Base-by-base conservation (phyloP, 2,797 vertebrate species). In the Cirrhinus mrigala region DNA sequence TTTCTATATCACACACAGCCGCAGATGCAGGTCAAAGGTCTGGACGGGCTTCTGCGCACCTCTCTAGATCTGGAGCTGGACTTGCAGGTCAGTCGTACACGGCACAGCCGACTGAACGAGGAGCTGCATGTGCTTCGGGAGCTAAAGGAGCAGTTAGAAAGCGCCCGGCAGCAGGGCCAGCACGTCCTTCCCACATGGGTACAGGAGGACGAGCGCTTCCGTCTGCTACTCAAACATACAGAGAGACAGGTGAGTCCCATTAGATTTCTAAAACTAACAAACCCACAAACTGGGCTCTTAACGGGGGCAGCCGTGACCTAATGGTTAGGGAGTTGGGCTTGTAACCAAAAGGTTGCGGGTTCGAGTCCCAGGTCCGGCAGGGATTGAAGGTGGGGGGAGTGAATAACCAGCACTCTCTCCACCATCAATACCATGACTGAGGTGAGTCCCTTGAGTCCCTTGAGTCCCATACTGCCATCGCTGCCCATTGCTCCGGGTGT, bases 31-130 rank as follows among this genome's bases (percentile, higher is more conserved):
- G 91, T 88, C 0, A 95, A 92, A 87, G 93, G 94, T 85, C 93
- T 95, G 87, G 95, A 95, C 1, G 92, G 97, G 11, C 93, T 97
- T 4, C 95, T 98, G 87, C 95, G 96, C 89, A 99, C 98, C 7
- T 97, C 97, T 0, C 92, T 99, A 87, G 98, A 99, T 92, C 94
- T 99, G 70, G 98, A 99, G 91, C 82, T 99, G 90, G 98, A 99
- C 92, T 93, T 99, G 91, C 98, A 99, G 92, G 97, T 97, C 50
- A 98, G 96, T 0, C 95, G 97, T 90, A 99, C 97, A 0, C 96
- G 97, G 85, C 97, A 98, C 18, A 94, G 93, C 88, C 97, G 97
- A 27, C 94, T 99, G 90, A 90, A 92, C 0, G 96, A 98, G 94
- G 98, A 99, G 92, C 96, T 99, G 87, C 95, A 90, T 0, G 95